Evolutionary conservation across 2,888 invertebrate species (phyloP).

Genomic region (Euplexia lucipara): DNA sequence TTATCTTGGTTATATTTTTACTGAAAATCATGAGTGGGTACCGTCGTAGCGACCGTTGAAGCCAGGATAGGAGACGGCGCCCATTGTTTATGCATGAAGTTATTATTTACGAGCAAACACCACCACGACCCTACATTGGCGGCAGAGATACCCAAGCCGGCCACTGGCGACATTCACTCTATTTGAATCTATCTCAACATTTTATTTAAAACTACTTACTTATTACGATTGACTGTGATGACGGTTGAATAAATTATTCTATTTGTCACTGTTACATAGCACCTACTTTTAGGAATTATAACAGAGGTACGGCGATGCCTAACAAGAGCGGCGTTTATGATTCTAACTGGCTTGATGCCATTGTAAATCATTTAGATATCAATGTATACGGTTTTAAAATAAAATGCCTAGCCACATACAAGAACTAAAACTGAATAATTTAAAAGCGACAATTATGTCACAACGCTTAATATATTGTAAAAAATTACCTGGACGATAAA

Average conservation of each 20-base stretch:
- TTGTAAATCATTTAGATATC: too few relatives aligned
- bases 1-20: slow-evolving; percentile 68
- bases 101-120: slow-evolving; percentile 81
- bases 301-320: too few relatives aligned
- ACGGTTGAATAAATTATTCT: neutral
- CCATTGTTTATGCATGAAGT: slow-evolving; percentile 87
- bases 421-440: too few relatives aligned
- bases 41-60: slow-evolving; percentile 70
- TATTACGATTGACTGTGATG: neutral
- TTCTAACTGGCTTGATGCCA: too few relatives aligned
- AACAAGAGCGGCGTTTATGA: too few relatives aligned
- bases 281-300: too few relatives aligned
- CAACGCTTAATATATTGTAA: too few relatives aligned
- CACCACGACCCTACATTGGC: slow-evolving; percentile 57
- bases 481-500: too few relatives aligned
- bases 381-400: too few relatives aligned
- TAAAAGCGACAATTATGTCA: too few relatives aligned
- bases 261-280: too few relatives aligned
- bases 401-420: too few relatives aligned
- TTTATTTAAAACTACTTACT: slow-evolving; percentile 13
- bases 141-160: slow-evolving; percentile 27
- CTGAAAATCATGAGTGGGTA: slow-evolving; percentile 75
- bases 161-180: slow-evolving; percentile 40
- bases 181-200: slow-evolving; percentile 38
- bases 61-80: slow-evolving; percentile 73